These are phyloP conservation scores for Sebastes taczanowskii DNA, from an alignment of 2,797 vertebrate species.

Conservation along the genomic window DNA sequence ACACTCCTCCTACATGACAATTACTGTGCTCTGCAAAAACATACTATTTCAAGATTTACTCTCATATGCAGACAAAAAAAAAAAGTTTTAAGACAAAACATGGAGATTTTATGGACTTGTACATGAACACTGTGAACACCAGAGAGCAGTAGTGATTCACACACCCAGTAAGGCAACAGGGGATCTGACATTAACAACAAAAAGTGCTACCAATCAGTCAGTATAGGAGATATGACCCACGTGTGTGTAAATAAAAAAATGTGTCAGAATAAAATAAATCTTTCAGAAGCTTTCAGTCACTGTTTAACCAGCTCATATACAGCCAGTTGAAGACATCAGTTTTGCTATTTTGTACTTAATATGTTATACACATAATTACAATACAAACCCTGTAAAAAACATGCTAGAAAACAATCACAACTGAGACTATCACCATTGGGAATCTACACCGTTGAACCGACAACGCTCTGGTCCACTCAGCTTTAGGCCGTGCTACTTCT, in stretches of 20 bases:
- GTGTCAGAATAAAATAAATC: constrained; percentile 16
- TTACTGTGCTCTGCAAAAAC: not conserved
- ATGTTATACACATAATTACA: constrained; percentile 44
- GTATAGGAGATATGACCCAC: not conserved
- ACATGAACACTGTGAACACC: constrained; percentile 61
- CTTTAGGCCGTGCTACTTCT: constrained; percentile 31
- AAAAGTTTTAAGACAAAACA: not conserved
- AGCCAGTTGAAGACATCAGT: constrained; percentile 11
- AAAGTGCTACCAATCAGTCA: constrained; percentile 25
- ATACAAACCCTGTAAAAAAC: constrained; percentile 55
- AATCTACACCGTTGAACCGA: constrained; percentile 27
- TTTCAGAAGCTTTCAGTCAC: constrained; percentile 1
- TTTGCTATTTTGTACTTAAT: constrained; percentile 22
- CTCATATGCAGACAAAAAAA: not conserved
- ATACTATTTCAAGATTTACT: not conserved
- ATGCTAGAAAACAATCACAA: constrained; percentile 65
- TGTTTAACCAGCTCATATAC: constrained; percentile 1
- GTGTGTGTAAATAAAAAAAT: constrained; percentile 1
- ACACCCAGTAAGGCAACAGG: constrained; percentile 36
- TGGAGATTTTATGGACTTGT: constrained; percentile 23
- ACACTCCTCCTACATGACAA: not conserved
- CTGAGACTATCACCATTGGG: constrained; percentile 39
- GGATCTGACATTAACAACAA: not conserved
- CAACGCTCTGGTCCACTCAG: constrained; percentile 5
- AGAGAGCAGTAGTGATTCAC: constrained; percentile 74